Conservation (phyloP, 1,140 invertebrate species). For the Tetraneura akinire region DNA sequence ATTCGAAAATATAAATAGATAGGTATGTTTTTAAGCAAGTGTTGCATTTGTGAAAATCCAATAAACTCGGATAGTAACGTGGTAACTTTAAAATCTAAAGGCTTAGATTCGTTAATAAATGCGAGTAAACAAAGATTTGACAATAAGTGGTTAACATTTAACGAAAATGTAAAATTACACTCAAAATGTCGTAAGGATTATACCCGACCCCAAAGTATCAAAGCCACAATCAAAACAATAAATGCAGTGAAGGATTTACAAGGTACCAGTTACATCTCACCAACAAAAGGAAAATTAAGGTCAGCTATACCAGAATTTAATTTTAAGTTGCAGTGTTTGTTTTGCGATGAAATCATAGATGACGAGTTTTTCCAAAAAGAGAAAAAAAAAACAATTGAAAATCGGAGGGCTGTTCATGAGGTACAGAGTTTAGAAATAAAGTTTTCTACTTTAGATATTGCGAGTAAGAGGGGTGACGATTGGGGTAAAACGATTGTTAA, state of each 20-base stretch:
- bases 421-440: no score
- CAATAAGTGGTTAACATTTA: neutral
- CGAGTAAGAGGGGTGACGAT: neutral
- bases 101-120: neutral
- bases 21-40: no score
- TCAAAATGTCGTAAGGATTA: neutral
- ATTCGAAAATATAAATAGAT: no score
- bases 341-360: neutral
- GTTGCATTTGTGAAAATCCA: no score
- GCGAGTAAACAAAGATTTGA: slow-evolving; percentile 10
- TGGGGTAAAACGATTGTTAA: neutral
- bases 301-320: slow-evolving; percentile 18
- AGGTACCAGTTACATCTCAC: neutral
- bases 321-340: neutral
- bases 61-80: no score
- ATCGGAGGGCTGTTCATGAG: no score
- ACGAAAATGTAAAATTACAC: neutral
- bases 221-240: neutral
- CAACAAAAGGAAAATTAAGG: slow-evolving; percentile 19
- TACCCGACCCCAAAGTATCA: neutral
- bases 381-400: no score
- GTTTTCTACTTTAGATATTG: neutral
- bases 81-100: slow-evolving; percentile 18
- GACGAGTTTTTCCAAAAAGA: neutral
- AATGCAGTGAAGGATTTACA: neutral